These are phyloP conservation scores for Tenthredo amoena DNA, from an alignment of 2,888 invertebrate species.

Conservation along the genomic window DNA sequence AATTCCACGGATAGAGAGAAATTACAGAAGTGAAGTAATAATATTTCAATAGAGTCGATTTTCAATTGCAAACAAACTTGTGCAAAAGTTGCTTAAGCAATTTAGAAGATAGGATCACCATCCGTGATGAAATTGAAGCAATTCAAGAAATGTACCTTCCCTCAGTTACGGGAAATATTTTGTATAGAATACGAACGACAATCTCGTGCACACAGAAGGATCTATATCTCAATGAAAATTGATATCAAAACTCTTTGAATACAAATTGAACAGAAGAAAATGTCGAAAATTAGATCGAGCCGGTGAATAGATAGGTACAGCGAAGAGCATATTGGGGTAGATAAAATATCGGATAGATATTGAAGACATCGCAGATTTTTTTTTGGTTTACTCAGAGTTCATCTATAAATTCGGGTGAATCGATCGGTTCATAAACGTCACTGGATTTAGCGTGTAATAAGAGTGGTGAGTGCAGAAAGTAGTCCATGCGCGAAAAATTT, in stretches of 20 bases:
- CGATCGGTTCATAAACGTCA: neutral
- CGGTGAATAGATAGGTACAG: neutral
- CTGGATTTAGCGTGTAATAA: neutral
- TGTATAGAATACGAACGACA: neutral
- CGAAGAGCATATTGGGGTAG: neutral
- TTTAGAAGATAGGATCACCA: neutral
- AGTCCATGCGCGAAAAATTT: no score
- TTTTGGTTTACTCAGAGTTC: neutral
- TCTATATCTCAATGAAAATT: neutral
- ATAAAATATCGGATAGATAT: neutral
- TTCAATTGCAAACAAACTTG: neutral
- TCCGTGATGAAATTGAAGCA: slow-evolving; percentile 2
- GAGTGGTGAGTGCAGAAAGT: no score
- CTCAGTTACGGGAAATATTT: neutral
- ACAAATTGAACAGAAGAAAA: neutral
- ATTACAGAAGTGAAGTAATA: neutral
- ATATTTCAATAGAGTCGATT: neutral
- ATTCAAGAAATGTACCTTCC: neutral
- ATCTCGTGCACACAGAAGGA: neutral
- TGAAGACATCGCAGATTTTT: neutral
- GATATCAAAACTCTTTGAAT: neutral
- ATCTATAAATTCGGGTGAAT: neutral
- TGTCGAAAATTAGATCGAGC: neutral
- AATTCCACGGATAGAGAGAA: neutral
- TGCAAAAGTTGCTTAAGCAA: neutral